Percentiles rank a stretch among this genome's conserved stretches.
phyloP scores from a whole-genome alignment of 2,888 invertebrate species.

The Petrolisthes cinctipes region DNA sequence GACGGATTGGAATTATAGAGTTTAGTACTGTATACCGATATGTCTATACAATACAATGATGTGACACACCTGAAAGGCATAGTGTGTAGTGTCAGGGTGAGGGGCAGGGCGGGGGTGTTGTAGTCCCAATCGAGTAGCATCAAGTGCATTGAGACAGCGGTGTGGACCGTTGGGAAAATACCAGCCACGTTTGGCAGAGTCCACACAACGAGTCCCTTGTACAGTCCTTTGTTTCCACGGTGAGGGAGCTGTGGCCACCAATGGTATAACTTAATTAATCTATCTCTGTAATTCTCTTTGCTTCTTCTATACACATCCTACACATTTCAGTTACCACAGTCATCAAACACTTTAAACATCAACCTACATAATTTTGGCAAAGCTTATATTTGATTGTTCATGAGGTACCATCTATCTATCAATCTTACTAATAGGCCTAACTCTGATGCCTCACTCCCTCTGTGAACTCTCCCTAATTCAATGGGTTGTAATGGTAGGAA shows the following conservation, averaged over 20 bases:
- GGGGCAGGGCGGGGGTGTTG: not conserved
- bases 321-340: not conserved
- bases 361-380: not conserved
- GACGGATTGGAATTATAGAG: not conserved
- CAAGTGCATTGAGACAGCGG: conserved; percentile 22
- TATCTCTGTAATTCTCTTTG: not conserved
- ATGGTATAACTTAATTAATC: not conserved
- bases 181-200: conserved; percentile 30
- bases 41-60: not conserved
- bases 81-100: conserved; percentile 30
- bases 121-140: conserved; percentile 1
- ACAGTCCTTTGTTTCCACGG: conserved; percentile 40
- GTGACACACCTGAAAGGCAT: conserved; percentile 29
- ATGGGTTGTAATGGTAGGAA: too few relatives aligned
- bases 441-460: too few relatives aligned
- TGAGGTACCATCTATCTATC: too few relatives aligned
- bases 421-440: too few relatives aligned
- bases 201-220: conserved; percentile 30
- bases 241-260: conserved; percentile 14
- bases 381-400: too few relatives aligned
- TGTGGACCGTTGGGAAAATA: conserved; percentile 33
- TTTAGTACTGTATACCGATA: not conserved
- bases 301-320: not conserved
- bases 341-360: not conserved
- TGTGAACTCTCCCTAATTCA: too few relatives aligned